phyloP scores from a whole-genome alignment of 2,888 invertebrate species.

The Tridacna gigas region DNA sequence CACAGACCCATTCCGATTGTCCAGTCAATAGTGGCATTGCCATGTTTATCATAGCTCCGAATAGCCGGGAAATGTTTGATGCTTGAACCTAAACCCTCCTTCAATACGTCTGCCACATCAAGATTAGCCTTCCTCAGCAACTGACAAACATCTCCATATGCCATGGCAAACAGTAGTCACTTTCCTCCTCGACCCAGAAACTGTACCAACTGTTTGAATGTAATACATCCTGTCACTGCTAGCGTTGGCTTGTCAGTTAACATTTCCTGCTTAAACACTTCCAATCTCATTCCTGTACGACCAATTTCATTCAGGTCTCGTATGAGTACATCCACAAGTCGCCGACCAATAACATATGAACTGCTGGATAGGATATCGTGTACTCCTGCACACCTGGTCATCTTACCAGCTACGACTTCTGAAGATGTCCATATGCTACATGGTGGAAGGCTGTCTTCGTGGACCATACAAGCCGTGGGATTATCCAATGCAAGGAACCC shows the following conservation, averaged over 20 bases:
- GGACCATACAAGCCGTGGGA: constrained; percentile 39
- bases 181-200: neutral
- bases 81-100: neutral
- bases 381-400: constrained; percentile 32
- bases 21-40: neutral
- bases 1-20: neutral
- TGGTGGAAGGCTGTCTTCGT: constrained; percentile 38
- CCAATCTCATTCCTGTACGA: constrained; percentile 4
- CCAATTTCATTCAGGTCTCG: constrained; percentile 32
- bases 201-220: constrained; percentile 1
- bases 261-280: constrained; percentile 7
- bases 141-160: constrained; percentile 1
- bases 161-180: neutral
- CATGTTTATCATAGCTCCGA: neutral
- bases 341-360: constrained; percentile 31
- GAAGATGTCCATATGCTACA: constrained; percentile 38
- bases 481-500: constrained; percentile 38
- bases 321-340: constrained; percentile 28
- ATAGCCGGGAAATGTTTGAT: constrained; percentile 7
- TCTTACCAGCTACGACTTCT: neutral
- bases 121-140: neutral
- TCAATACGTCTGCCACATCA: neutral
- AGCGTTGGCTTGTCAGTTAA: constrained; percentile 1
- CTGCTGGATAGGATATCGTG: constrained; percentile 42
- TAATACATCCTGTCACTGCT: neutral